Conservation (phyloP, 2,113 vertebrate species). For the Sinocyclocheilus anophthalmus region DNA sequence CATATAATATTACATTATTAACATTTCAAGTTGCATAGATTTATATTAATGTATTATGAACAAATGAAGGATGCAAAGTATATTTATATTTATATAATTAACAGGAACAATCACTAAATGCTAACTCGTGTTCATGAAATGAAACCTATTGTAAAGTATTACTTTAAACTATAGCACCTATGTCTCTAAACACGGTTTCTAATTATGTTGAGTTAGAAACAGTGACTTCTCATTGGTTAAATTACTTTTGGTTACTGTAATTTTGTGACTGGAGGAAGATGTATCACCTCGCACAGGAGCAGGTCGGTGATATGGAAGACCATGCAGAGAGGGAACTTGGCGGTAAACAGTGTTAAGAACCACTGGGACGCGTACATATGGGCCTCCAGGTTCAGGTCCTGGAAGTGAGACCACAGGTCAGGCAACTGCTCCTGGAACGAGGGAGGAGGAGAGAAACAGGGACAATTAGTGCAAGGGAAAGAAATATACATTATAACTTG, state of each 20-base stretch:
- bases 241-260: background rate
- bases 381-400: constrained; percentile 90
- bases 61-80: no score
- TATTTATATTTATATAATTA: no score
- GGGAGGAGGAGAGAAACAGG: background rate
- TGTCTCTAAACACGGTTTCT: background rate
- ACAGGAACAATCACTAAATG: no score
- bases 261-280: background rate
- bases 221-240: background rate
- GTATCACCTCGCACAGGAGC: constrained; percentile 91
- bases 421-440: constrained; percentile 88
- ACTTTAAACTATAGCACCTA: background rate
- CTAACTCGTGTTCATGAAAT: no score
- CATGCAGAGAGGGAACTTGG: constrained; percentile 99
- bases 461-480: no score
- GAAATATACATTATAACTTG: background rate
- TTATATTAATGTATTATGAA: no score
- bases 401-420: constrained; percentile 90
- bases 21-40: no score
- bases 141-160: no score
- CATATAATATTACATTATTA: background rate
- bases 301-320: constrained; percentile 99
- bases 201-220: background rate
- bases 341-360: constrained; percentile 98
- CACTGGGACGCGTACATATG: constrained; percentile 99